These are phyloP conservation scores for Pyrrhosoma nymphula DNA, from an alignment of 2,888 invertebrate genomes.

Conservation along the genomic window DNA sequence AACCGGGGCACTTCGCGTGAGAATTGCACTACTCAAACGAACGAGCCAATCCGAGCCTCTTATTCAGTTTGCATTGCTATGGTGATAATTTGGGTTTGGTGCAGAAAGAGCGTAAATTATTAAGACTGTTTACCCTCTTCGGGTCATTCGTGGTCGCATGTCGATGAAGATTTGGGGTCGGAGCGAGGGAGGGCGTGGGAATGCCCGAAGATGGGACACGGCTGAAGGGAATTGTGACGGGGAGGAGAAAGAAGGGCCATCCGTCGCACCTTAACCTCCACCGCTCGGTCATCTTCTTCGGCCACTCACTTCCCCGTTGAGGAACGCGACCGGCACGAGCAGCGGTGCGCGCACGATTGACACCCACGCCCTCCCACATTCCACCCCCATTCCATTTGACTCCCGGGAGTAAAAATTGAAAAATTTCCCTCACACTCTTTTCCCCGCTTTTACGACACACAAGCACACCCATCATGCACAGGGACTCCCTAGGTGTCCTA, in stretches of 20 bases:
- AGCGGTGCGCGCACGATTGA: slow-evolving; percentile 23
- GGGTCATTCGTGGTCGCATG: not conserved
- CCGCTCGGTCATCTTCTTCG: not conserved
- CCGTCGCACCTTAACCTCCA: not conserved
- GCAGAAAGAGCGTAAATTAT: no score
- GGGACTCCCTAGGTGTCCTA: not conserved
- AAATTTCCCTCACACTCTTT: not conserved
- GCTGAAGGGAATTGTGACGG: not conserved
- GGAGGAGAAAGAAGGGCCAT: not conserved
- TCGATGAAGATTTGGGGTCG: not conserved
- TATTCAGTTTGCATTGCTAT: no score
- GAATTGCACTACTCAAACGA: no score
- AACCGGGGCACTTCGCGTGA: no score
- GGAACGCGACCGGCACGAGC: slow-evolving; percentile 55
- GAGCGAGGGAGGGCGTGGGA: not conserved
- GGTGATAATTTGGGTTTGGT: no score
- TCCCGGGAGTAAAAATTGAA: not conserved
- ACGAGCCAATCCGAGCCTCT: no score
- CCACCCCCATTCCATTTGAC: not conserved
- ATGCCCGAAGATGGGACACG: not conserved
- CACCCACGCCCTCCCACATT: not conserved
- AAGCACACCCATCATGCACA: not conserved
- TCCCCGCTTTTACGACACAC: not conserved
- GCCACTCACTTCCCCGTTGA: not conserved
- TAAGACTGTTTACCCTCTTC: not conserved